Percentiles rank a stretch among this genome's conserved stretches.
Evolutionary conservation across 2,888 invertebrate genomes (phyloP).

Genomic region (Aphodius sticticus): DNA sequence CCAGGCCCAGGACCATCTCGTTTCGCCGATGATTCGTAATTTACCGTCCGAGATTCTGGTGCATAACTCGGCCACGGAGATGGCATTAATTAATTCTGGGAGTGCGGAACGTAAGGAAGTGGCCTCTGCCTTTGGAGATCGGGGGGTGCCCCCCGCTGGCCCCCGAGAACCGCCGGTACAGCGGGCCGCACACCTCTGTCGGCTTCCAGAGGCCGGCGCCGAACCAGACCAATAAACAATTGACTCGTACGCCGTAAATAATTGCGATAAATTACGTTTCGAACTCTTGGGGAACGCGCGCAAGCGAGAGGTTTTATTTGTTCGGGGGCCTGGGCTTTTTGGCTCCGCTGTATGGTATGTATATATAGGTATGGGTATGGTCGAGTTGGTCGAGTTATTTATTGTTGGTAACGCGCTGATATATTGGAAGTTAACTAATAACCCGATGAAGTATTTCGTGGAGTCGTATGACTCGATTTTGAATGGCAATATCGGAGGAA

Average conservation of each 20-base stretch:
- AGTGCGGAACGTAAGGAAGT: conserved; percentile 4
- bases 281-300: not conserved
- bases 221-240: conserved; percentile 55
- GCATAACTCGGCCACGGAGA: conserved; percentile 4
- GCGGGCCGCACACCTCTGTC: conserved; percentile 52
- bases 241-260: conserved; percentile 53
- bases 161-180: conserved; percentile 39
- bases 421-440: conserved; percentile 4
- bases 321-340: not conserved
- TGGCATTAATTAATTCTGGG: conserved; percentile 4
- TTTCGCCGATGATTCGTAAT: not conserved
- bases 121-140: not conserved
- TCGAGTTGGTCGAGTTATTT: not conserved
- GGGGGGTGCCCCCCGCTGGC: not conserved
- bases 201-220: conserved; percentile 50
- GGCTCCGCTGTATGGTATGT: not conserved
- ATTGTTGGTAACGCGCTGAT: not conserved
- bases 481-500: not conserved
- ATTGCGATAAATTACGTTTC: conserved; percentile 32
- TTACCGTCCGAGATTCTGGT: not conserved
- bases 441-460: not conserved
- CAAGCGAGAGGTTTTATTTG: not conserved
- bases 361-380: not conserved
- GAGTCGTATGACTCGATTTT: not conserved
- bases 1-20: not conserved